phyloP scores from a whole-genome alignment of 2,797 vertebrate genomes.

The Cetoscarus ocellatus region DNA sequence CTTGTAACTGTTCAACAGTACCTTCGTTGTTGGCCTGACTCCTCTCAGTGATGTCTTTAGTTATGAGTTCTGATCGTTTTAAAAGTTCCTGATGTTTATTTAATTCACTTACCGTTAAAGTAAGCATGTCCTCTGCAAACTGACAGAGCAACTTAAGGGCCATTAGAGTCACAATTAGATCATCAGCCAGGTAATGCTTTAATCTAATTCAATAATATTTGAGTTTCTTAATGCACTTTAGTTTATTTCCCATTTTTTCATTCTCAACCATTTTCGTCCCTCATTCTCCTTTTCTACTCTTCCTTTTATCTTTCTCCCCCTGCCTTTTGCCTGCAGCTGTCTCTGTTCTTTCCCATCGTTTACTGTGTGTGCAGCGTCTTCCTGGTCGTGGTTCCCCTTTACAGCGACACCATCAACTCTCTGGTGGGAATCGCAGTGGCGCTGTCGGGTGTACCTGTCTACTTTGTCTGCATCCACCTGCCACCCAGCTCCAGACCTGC shows the following conservation, averaged over 20 bases:
- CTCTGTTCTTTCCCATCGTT: conserved; percentile 87
- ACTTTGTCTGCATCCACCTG: conserved; percentile 84
- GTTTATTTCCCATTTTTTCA: not conserved
- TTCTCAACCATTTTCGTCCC: not conserved
- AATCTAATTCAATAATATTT: conserved; percentile 9
- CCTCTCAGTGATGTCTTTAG: not conserved
- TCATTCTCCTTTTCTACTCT: not conserved
- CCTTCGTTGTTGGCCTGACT: not conserved
- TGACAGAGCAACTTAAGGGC: not conserved
- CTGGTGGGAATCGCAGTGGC: conserved; percentile 87
- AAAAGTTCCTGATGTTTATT: conserved; percentile 20
- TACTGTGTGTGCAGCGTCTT: conserved; percentile 87
- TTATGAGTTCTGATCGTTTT: conserved; percentile 9
- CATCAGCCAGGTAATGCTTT: not conserved
- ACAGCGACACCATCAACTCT: conserved; percentile 88
- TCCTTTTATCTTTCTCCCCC: not conserved
- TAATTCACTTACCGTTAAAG: not conserved
- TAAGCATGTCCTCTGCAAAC: not conserved
- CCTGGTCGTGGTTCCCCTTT: conserved; percentile 88
- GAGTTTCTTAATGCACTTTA: conserved; percentile 3
- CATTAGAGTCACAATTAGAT: not conserved
- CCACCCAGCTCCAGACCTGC: conserved; percentile 82
- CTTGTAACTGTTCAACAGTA: not conserved
- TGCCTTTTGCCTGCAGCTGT: conserved; percentile 73
- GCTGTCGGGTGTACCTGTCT: conserved; percentile 85